Conservation (phyloP, 2,888 invertebrate species). For the Zele albiditarsus region DNA sequence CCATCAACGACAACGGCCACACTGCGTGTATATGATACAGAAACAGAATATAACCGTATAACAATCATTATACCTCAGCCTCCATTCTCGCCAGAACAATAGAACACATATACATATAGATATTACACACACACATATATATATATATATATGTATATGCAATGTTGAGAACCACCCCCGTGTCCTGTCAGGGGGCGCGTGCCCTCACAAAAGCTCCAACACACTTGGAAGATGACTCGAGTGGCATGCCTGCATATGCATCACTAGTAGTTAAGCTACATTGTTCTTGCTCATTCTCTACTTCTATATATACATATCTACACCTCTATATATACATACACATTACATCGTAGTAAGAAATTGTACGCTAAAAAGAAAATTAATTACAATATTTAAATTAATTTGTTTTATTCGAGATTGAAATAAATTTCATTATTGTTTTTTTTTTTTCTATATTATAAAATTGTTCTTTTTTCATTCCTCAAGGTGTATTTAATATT, state of each 20-base stretch:
- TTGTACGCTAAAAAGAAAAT: no score
- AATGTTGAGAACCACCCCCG: constrained; percentile 63
- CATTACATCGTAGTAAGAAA: no score
- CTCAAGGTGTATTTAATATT: no score
- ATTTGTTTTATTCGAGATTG: neutral
- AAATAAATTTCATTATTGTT: neutral
- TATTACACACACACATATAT: constrained; percentile 5
- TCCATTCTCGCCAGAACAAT: neutral
- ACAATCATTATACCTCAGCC: constrained; percentile 8
- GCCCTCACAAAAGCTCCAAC: constrained; percentile 65
- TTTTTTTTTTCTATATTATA: no score
- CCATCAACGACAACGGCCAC: constrained; percentile 7
- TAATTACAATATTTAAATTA: neutral
- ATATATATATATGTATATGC: constrained; percentile 32
- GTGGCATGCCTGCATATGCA: constrained; percentile 55
- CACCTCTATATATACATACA: no score
- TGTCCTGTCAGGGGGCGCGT: constrained; percentile 64
- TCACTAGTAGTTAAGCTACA: constrained; percentile 64
- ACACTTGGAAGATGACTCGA: constrained; percentile 69
- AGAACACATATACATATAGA: constrained; percentile 6
- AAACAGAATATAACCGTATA: constrained; percentile 13
- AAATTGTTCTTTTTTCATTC: no score
- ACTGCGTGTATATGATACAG: constrained; percentile 5
- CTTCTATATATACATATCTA: no score
- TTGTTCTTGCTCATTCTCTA: constrained; percentile 63